Conservation (phyloP, 2,797 vertebrate species). For the Eulemur mongoz region DNA sequence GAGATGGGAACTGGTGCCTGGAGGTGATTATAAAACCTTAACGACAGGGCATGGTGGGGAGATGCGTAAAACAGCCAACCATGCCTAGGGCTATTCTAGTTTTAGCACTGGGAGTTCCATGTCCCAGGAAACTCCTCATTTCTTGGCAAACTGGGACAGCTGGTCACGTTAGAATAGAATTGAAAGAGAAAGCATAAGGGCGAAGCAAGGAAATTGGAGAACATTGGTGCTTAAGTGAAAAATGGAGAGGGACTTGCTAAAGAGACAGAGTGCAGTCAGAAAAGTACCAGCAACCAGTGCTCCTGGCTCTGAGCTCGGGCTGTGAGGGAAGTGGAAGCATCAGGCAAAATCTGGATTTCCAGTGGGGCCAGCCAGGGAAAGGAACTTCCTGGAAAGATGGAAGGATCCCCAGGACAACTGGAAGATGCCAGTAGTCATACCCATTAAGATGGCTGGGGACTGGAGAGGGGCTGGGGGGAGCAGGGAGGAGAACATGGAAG, state of each 20-base stretch:
- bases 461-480: neutral
- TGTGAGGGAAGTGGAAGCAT: neutral
- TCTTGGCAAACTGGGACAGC: neutral
- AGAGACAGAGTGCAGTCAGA: neutral
- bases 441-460: neutral
- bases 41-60: neutral
- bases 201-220: neutral
- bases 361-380: neutral
- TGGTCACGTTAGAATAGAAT: neutral
- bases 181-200: neutral
- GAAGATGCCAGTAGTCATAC: neutral
- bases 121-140: neutral
- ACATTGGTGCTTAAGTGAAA: neutral
- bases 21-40: neutral
- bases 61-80: neutral
- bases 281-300: neutral
- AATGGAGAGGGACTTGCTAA: neutral
- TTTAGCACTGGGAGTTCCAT: neutral
- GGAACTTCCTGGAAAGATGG: neutral
- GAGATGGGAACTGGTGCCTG: neutral
- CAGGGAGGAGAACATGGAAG: too few species aligned
- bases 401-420: neutral
- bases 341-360: neutral
- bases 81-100: neutral
- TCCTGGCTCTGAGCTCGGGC: neutral